phyloP scores from a whole-genome alignment of 1,140 invertebrate genomes.

The Hermetia illucens region DNA sequence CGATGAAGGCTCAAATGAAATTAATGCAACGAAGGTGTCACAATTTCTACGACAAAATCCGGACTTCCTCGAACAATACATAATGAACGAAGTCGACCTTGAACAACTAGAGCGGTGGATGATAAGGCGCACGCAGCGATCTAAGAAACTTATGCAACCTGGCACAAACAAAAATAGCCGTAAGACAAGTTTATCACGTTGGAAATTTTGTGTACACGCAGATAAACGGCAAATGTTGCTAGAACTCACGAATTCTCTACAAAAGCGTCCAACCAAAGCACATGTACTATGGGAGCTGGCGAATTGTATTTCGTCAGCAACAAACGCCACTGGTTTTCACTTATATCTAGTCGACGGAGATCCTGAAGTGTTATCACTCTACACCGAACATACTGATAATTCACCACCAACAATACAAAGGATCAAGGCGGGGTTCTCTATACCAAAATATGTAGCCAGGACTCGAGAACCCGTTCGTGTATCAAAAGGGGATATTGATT shows the following conservation, averaged over 20 bases:
- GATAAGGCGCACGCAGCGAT: constrained; percentile 36
- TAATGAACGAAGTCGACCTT: constrained; percentile 38
- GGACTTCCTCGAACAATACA: constrained; percentile 40
- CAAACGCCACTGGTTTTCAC: constrained; percentile 41
- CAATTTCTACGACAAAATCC: constrained; percentile 36
- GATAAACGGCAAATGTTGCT: constrained; percentile 47
- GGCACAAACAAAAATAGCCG: constrained; percentile 22
- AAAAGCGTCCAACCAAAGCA: constrained; percentile 35
- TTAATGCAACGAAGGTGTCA: constrained; percentile 27
- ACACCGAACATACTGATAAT: constrained; percentile 19
- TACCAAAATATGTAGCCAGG: constrained; percentile 37
- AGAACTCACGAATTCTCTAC: constrained; percentile 40
- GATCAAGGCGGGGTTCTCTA: constrained; percentile 13
- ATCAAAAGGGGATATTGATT: constrained; percentile 29
- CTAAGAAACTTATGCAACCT: constrained; percentile 25
- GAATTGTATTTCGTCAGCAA: constrained; percentile 42
- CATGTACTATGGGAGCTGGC: constrained; percentile 45
- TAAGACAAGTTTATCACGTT: constrained; percentile 37
- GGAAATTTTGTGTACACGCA: constrained; percentile 47
- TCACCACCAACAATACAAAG: constrained; percentile 13
- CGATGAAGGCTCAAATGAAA: no score
- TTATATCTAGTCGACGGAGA: constrained; percentile 33
- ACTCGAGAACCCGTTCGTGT: constrained; percentile 31
- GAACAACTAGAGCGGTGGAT: constrained; percentile 44
- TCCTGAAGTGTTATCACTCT: constrained; percentile 22